phyloP scores from a whole-genome alignment of 2,113 vertebrate species.

The Tympanuchus pallidicinctus region DNA sequence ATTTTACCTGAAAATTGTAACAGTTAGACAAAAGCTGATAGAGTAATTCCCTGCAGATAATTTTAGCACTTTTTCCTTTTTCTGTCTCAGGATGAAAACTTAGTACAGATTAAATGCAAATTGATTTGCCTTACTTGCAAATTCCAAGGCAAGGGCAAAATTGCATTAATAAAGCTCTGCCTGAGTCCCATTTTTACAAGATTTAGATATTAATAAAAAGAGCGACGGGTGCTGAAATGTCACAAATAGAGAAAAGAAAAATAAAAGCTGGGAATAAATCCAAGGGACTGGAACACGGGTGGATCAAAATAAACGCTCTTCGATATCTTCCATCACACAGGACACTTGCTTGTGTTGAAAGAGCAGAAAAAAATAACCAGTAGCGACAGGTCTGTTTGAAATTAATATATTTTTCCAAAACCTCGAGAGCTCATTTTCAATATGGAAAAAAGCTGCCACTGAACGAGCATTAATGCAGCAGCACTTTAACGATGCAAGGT shows the following conservation, averaged over 20 bases:
- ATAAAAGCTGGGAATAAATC: background rate
- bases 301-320: background rate
- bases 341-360: background rate
- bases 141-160: slow-evolving; percentile 31
- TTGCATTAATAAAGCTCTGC: background rate
- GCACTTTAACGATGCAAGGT: slow-evolving; percentile 17
- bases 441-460: background rate
- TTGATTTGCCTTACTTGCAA: slow-evolving; percentile 5
- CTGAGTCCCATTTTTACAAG: background rate
- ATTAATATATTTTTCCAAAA: background rate
- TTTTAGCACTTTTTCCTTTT: background rate
- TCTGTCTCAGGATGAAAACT: background rate
- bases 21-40: background rate
- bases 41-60: background rate
- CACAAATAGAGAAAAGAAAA: slow-evolving; percentile 3
- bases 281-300: background rate
- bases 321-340: background rate
- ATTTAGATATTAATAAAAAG: slow-evolving; percentile 25
- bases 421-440: background rate
- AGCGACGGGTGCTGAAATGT: background rate
- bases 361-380: background rate
- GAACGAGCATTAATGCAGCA: background rate
- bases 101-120: background rate
- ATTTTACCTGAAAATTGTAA: slow-evolving; percentile 5
- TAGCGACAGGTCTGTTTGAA: background rate